Evolutionary conservation across 2,888 invertebrate genomes (phyloP).

Genomic region (Napeogenes sylphis): DNA sequence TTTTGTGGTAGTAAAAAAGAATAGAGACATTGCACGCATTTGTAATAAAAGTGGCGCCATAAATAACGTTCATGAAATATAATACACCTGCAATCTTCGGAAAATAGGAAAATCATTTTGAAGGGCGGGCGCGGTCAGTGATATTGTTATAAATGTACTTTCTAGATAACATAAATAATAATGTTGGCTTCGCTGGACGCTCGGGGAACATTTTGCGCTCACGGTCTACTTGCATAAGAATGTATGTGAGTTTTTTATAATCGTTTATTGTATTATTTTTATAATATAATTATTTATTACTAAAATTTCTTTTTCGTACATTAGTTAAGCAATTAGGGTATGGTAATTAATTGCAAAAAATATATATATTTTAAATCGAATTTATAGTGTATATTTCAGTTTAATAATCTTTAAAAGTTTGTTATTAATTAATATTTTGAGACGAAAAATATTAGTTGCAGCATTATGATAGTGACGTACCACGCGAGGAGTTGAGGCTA

Average conservation of each 20-base stretch:
- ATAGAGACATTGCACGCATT: slow-evolving; percentile 78
- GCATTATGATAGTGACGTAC: slow-evolving; percentile 36
- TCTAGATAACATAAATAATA: slow-evolving; percentile 74
- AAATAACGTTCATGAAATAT: slow-evolving; percentile 78
- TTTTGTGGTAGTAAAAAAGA: slow-evolving; percentile 71
- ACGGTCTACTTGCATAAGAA: slow-evolving; percentile 30
- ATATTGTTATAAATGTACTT: slow-evolving; percentile 78
- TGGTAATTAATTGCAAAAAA: too few relatives aligned
- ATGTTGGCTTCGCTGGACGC: slow-evolving; percentile 58
- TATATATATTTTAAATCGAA: too few relatives aligned
- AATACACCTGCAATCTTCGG: slow-evolving; percentile 78
- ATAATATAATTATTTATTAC: not conserved
- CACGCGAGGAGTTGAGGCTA: slow-evolving; percentile 50
- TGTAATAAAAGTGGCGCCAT: slow-evolving; percentile 77
- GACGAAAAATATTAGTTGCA: slow-evolving; percentile 39
- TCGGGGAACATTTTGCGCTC: slow-evolving; percentile 33
- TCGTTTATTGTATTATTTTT: not conserved
- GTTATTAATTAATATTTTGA: not conserved
- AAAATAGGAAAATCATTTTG: slow-evolving; percentile 77
- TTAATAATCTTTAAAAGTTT: too few relatives aligned
- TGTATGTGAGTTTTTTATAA: slow-evolving; percentile 21
- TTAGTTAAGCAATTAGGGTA: too few relatives aligned
- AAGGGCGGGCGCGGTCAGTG: slow-evolving; percentile 75
- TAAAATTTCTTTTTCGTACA: not conserved
- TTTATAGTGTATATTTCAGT: too few relatives aligned